Base-by-base conservation (phyloP, 2,113 vertebrate species). In the Bettongia penicillata region DNA sequence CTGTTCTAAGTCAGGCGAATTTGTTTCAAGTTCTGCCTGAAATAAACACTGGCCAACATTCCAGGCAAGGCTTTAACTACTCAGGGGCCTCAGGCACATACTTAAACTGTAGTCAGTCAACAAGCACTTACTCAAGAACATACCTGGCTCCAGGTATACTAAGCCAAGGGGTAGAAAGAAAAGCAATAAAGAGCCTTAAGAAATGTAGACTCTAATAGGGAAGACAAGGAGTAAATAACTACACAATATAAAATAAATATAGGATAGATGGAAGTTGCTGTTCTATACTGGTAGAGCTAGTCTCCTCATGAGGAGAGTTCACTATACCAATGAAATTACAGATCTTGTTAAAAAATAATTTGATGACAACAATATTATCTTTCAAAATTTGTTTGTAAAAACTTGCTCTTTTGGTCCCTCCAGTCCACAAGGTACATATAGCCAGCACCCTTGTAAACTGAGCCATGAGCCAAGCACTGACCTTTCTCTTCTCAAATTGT, bases 291-390 rank as follows among this genome's bases (percentile, higher is more conserved):
- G 6, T 8, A 84, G 37, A 77, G 19, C 16, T 43, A 23, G 68
- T 43, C 43, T 43, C 68, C 6, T 84, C 19, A 84, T 43, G 68
- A 84, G 37, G 16, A n/a, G 16, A n/a, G 16, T 0, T 43, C n/a
- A 43, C 2, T 23, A 84, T 84, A 84, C 7, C n/a, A 43, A 31
- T 19, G 68, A 84, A 84, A 84, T 22, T 6, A 43, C 16, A 84
- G 68, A 84, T 43, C n/a, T 43, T 3, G 0, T 31, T 68, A 31
- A 68, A 68, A 68, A 68, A 68, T 3, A 43, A 84, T 19, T n/a
- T 77, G 92, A 47, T 51, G 84, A 50, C 61, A 11, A 55, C 51
- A 94, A 51, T 53, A 96, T 93, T 53, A 94, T 93, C 68, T 95
- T 61, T 47, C 92, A 95, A 95, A 93, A 91, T 91, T 43, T 93